A percentile compares a stretch with the other conserved stretches of the same genome.
These are phyloP conservation scores for Fregetta grallaria DNA, from an alignment of 2,113 vertebrate species.

Conservation along the genomic window DNA sequence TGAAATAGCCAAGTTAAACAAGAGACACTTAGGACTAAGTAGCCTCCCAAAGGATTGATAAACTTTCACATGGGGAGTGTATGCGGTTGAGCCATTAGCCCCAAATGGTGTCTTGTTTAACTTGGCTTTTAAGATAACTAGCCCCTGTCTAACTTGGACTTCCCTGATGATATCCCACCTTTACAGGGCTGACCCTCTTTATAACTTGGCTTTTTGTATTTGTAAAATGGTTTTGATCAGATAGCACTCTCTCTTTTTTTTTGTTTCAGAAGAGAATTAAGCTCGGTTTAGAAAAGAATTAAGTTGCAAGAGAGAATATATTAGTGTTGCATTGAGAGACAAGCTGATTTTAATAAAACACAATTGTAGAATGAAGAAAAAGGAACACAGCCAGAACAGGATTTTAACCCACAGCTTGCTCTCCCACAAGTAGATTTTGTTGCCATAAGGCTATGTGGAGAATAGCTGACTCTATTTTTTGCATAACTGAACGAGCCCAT, in stretches of 20 bases:
- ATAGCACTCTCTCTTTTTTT: background rate
- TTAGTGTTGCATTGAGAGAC: slow-evolving; percentile 34
- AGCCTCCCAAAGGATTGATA: slow-evolving; percentile 63
- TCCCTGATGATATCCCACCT: slow-evolving; percentile 53
- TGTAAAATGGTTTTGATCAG: slow-evolving; percentile 61
- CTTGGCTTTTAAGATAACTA: slow-evolving; percentile 64
- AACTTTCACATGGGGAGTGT: slow-evolving; percentile 56
- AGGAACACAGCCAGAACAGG: slow-evolving; percentile 8
- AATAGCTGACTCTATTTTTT: slow-evolving; percentile 21
- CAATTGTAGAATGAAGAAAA: slow-evolving; percentile 37
- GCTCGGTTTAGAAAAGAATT: slow-evolving; percentile 34
- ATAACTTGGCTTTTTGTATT: slow-evolving; percentile 45
- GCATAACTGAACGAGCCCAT: background rate
- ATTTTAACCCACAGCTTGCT: slow-evolving; percentile 50
- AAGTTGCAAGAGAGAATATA: slow-evolving; percentile 39
- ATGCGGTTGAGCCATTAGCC: slow-evolving; percentile 41
- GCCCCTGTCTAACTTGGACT: slow-evolving; percentile 54
- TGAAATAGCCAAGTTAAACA: slow-evolving; percentile 66
- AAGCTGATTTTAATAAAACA: slow-evolving; percentile 60
- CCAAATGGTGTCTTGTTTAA: slow-evolving; percentile 63
- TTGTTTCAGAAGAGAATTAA: background rate
- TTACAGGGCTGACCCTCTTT: slow-evolving; percentile 33
- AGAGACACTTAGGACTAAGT: slow-evolving; percentile 60
- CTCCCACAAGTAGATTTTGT: slow-evolving; percentile 12
- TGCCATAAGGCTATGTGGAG: background rate